These are phyloP conservation scores for Sturnira hondurensis DNA, from an alignment of 2,113 vertebrate genomes.

Conservation along the genomic window DNA sequence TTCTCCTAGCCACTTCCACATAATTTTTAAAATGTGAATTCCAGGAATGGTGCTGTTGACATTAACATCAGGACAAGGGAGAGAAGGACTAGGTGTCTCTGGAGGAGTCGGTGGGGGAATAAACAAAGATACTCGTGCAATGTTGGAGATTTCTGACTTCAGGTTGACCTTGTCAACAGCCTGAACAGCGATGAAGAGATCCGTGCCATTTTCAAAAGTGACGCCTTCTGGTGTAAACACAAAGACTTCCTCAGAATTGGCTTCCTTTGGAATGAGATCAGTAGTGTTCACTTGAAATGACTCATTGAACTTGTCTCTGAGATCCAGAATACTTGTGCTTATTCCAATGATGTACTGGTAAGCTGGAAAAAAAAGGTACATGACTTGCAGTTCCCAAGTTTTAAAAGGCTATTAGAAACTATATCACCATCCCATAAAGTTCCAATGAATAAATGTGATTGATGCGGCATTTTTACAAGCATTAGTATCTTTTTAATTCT, in stretches of 20 bases:
- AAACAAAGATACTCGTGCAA: conserved; percentile 72
- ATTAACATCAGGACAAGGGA: background rate
- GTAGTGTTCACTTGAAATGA: conserved; percentile 71
- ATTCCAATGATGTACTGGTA: conserved; percentile 79
- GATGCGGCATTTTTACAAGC: background rate
- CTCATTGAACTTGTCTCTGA: conserved; percentile 73
- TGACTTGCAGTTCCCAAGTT: background rate
- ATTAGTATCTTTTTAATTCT: background rate
- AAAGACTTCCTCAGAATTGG: conserved; percentile 73
- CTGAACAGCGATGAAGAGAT: conserved; percentile 76
- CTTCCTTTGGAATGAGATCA: conserved; percentile 62
- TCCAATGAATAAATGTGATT: background rate
- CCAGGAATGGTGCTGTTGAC: conserved; percentile 67
- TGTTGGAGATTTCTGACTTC: conserved; percentile 77
- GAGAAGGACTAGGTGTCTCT: background rate
- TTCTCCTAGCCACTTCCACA: conserved; percentile 73
- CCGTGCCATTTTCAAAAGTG: conserved; percentile 63
- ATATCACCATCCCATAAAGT: background rate
- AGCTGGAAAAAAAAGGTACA: conserved; percentile 62
- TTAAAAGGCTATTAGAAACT: background rate
- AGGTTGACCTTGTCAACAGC: conserved; percentile 70
- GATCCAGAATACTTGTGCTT: conserved; percentile 65
- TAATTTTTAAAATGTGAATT: conserved; percentile 60
- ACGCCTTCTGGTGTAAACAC: conserved; percentile 62
- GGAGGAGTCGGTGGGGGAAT: conserved; percentile 28